These are phyloP conservation scores for Odontamblyopus lacepedii DNA, from an alignment of 2,797 vertebrate species.

Conservation along the genomic window DNA sequence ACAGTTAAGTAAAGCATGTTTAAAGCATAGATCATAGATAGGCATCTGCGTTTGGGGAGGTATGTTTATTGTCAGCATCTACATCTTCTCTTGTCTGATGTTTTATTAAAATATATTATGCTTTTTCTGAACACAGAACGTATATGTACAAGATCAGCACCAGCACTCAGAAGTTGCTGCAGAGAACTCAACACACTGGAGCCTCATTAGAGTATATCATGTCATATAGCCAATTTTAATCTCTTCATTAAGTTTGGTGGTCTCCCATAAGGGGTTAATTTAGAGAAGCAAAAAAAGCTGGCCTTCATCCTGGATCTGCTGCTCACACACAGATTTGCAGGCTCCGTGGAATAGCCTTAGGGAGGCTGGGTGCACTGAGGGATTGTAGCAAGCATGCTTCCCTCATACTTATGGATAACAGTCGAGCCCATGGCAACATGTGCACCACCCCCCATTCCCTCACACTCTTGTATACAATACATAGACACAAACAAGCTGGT, in stretches of 20 bases:
- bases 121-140: constrained; percentile 37
- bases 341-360: constrained; percentile 61
- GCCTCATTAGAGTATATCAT: constrained; percentile 17
- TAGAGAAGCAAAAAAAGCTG: constrained; percentile 55
- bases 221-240: constrained; percentile 61
- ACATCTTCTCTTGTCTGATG: constrained; percentile 28
- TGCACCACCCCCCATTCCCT: constrained; percentile 46
- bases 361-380: constrained; percentile 61
- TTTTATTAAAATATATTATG: constrained; percentile 25
- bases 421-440: constrained; percentile 52
- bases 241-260: constrained; percentile 68
- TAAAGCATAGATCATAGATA: constrained; percentile 51
- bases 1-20: constrained; percentile 27
- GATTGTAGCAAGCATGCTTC: constrained; percentile 62
- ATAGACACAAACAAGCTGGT: constrained; percentile 25
- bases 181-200: constrained; percentile 35
- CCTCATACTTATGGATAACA: constrained; percentile 72
- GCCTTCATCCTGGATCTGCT: constrained; percentile 57
- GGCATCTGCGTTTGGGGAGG: constrained; percentile 56
- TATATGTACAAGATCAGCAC: constrained; percentile 35
- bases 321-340: constrained; percentile 57
- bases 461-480: constrained; percentile 15
- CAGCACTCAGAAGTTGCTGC: constrained; percentile 32
- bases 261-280: constrained; percentile 70
- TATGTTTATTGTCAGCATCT: constrained; percentile 40